Percentiles rank a stretch among this genome's conserved stretches.
Evolutionary conservation across 2,888 invertebrate genomes (phyloP).

Genomic region (Cistogaster globosa): DNA sequence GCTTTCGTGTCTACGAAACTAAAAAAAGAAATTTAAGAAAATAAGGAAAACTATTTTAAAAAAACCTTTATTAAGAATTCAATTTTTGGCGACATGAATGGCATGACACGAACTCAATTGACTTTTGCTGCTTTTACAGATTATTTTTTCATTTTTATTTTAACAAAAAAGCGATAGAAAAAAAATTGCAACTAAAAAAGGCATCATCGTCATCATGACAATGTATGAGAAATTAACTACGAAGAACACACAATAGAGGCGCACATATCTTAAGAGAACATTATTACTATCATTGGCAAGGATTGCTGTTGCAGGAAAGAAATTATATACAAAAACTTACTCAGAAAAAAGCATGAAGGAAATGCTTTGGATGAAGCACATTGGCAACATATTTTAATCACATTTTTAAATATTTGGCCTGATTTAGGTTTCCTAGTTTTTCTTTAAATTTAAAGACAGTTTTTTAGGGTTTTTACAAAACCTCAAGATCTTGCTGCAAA

Average conservation of each 20-base stretch:
- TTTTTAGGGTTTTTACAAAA: too few species aligned
- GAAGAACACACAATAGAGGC: neutral
- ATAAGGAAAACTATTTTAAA: conserved; percentile 8
- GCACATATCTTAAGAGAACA: neutral
- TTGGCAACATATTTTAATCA: neutral
- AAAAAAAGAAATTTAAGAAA: neutral
- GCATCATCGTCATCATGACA: conserved; percentile 47
- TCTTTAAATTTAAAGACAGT: too few species aligned
- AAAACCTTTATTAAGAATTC: conserved; percentile 52
- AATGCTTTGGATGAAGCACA: conserved; percentile 4
- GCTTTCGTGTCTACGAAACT: conserved; percentile 7
- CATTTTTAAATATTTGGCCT: too few species aligned
- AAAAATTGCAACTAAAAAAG: conserved; percentile 22
- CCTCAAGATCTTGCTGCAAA: too few species aligned
- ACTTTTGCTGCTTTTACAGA: conserved; percentile 54
- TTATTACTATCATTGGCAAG: neutral
- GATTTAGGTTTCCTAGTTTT: neutral
- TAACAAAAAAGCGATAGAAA: neutral
- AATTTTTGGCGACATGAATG: conserved; percentile 61
- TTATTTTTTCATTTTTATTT: conserved; percentile 31
- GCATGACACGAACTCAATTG: conserved; percentile 68
- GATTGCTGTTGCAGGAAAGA: neutral
- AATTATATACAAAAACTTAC: neutral
- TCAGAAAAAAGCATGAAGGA: conserved; percentile 17
- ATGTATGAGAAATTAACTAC: conserved; percentile 51